Base-by-base conservation (phyloP, 2,797 vertebrate species). In the Pachyuromys duprasi region DNA sequence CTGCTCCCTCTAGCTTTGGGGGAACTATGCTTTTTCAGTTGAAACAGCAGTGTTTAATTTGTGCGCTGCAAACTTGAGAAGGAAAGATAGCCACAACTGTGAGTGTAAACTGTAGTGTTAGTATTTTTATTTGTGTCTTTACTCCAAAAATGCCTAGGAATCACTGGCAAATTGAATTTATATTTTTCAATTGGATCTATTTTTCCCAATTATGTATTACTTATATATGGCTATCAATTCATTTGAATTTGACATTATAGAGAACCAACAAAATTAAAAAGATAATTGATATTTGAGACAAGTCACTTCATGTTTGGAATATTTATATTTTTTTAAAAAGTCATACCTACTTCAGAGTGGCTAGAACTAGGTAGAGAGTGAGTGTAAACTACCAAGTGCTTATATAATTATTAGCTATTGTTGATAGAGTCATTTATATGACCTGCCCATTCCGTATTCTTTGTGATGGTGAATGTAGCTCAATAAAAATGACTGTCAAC, bases 401-500 rank as follows among this genome's bases (percentile, higher is more conserved):
- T 92, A 6, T 53, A 12, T 76, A 81, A 89, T 45, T 53, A 33
- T 60, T 96, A 86, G 26, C 11, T 90, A 60, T 75, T 65, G 5
- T 75, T 86, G 45, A 15, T 57, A 45, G 42, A 82, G 42, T 90
- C 67, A 39, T 86, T 91, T 90, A 72, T 69, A 26, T 62, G 87
- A 75, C 31, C 6, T 96, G 24, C 65, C 53, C 15, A 57, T 91
- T 70, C 53, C 72, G 31, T 92, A 18, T 91, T 24, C 57, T 62
- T 81, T 93, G 36, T 87, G 53, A 33, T 69, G 60, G 36, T 57
- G 8, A 84, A 89, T 57, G 12, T 87, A 89, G 45, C 42, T 83
- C 22, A 91, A 78, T 95, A 95, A 96, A 97, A 94, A 65, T 89
- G 31, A 87, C 26, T 31, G 18, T 28, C 63, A 79, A 67, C 86